Base-by-base conservation (phyloP, 2,797 vertebrate species). In the Steatocranus sp. region DNA sequence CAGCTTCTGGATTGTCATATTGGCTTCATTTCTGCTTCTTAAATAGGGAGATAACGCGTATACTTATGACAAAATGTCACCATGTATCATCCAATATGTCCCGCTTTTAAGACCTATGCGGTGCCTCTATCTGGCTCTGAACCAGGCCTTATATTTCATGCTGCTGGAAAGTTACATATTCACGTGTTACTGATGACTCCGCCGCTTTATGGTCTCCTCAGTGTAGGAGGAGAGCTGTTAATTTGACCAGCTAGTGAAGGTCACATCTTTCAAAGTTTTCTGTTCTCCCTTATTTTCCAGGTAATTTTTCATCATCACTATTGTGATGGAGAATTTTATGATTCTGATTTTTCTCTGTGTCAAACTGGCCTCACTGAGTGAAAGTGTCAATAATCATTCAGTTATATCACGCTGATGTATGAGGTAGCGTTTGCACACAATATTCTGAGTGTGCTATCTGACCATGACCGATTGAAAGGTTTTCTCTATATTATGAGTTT, bases 101-200 rank as follows among this genome's bases (percentile, higher is more conserved):
- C 1, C 1, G 0, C 23, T 46, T 46, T 61, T 36, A 61, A 61
- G 30, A 61, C 10, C 56, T 12, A 20, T 36, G 3, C 1, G 1
- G 38, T 7, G 10, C 66, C 15, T 70, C 41, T 43, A 23, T 18
- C 15, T 70, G 23, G 66, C 41, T 46, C 41, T 46, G 23, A 18
- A 70, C 4, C 41, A 30, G 66, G 41, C 41, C 15, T 70, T 46
- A 58, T 51, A n/a, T 51, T 48, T 48, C n/a, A 15, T 46, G 58
- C 46, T 66, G 32, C 48, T 78, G n/a, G 63, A 49, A 49, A 36
- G n/a, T 50, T 20, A 1, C 27, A 49, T 34, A 20, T 34, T 51
- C 11, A 50, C 1, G 2, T 61, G 41, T 48, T 46, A 48, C 41
- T 4, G 25, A 46, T 78, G 30, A 50, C 32, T 63, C 56, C 25